phyloP scores from a whole-genome alignment of 1,140 invertebrate species.

The Calycopis cecrops region DNA sequence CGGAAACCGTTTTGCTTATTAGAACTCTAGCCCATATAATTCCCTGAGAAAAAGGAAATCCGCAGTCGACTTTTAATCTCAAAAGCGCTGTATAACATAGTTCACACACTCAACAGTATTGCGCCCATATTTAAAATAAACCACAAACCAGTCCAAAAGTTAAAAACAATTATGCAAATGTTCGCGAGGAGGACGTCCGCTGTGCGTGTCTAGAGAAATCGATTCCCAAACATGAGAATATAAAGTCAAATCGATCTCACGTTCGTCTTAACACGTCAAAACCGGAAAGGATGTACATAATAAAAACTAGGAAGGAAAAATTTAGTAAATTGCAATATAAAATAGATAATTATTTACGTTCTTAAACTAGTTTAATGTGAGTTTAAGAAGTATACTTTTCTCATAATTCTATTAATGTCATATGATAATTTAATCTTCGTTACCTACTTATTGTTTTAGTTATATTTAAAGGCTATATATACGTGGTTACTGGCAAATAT shows the following conservation, averaged over 20 bases:
- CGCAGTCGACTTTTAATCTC: background rate
- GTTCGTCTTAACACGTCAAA: slow-evolving; percentile 11
- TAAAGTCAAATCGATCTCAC: slow-evolving; percentile 21
- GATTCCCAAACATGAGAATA: slow-evolving; percentile 34
- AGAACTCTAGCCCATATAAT: too few relatives aligned
- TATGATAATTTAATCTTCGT: too few relatives aligned
- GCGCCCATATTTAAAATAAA: background rate
- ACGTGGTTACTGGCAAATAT: too few relatives aligned
- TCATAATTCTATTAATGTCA: too few relatives aligned
- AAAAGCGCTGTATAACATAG: background rate
- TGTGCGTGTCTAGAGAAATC: slow-evolving; percentile 28
- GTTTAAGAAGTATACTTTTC: too few relatives aligned
- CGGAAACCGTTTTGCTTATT: too few relatives aligned
- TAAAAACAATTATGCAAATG: slow-evolving; percentile 39
- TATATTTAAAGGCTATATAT: too few relatives aligned
- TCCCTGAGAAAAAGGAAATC: slow-evolving; percentile 5
- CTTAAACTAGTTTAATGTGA: too few relatives aligned
- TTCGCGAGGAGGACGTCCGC: slow-evolving; percentile 44
- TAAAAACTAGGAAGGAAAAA: slow-evolving; percentile 3
- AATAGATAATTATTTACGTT: too few relatives aligned
- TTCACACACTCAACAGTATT: slow-evolving; percentile 7
- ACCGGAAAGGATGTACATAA: background rate
- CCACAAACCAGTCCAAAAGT: slow-evolving; percentile 25
- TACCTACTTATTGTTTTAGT: too few relatives aligned
- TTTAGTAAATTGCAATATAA: background rate